Evolutionary conservation across 2,113 vertebrate species (phyloP), one percentile per base, ranked within the genome.

Genomic region (Todiramphus saurophagus): DNA sequence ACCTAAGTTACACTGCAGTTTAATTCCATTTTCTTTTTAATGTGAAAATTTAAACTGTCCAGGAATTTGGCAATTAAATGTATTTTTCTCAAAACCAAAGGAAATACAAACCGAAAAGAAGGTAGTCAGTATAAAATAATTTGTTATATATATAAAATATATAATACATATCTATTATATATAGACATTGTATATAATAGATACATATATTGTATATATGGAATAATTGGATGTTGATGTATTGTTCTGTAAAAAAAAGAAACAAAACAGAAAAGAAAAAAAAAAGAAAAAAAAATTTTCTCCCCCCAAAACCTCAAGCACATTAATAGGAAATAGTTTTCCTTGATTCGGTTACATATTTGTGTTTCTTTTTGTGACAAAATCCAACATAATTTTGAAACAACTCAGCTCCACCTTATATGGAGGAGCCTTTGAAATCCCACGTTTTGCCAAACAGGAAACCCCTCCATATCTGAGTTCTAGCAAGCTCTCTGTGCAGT

Each of bases 221-320:
- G 10, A 41, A 41, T 41, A 41, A 41, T 41, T 41, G 21, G 21
- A 27, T 58, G 11, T 69, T 11, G 43, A 15, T 63, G 43, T 39
- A 2, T 50, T 58, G 11, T 5, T 63, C 27, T 51, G 10, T 10
- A 11, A 2, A 48, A 68, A 66, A 56, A 39, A 56, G 3, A 33
- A 55, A 27, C 4, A 15, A 20, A 63, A 12, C 3, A 16, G 9
- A 39, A 24, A 46, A 35, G 23, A 55, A 27, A 3, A 15, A 20
- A 63, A 12, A 27, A 39, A 8, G 11, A 10, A 37, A 43, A 43
- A 10, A 31, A 5, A n/a, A 76, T 35, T 18, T 50, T 37, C 2
- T 13, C 3, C 44, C 8, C 4, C 1, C 3, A n/a, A 35, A 55
- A 23, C 2, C 1, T n/a, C 5, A 13, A 72, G 33, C 1, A 11